Base-by-base conservation (phyloP, 1,140 invertebrate genomes). In the Drosophila novamexicana region DNA sequence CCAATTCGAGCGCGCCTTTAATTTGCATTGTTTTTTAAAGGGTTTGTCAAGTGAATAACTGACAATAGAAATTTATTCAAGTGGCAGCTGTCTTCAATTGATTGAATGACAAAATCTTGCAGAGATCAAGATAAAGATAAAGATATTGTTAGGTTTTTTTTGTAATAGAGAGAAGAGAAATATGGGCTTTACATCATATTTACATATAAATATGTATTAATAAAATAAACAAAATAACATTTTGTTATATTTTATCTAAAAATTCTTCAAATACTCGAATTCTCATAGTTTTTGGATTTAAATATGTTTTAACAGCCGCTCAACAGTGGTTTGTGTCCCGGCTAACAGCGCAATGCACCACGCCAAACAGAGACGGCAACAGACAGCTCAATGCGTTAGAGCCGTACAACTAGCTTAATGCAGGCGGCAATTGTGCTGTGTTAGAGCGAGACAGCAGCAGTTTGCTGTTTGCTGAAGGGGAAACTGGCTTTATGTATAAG, bases 241-340 rank as follows among this genome's bases (percentile, higher is more conserved):
- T 22, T 22, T 29, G 3, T 29, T 29, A 29, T 29, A 29, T 29
- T 29, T 29, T 5, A 29, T 29, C 3, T 29, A 4, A 5, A 5
- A 29, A 29, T 29, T 29, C 22, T 29, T 29, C 4, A 5, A 29
- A 29, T 0, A 29, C 5, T 29, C 2, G 2, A 29, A 29, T 4
- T 29, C 4, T 29, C 22, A 5, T 29, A 29, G 22, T 29, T 29
- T 29, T 29, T 29, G 0, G 22, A 5, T 29, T 29, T 29, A 0
- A 29, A 5, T 4, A 5, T 29, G 4, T 29, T 29, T 18, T 65
- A 47, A 67, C 73, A 76, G 39, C 1, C 12, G 7, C 0, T 7
- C 76, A 76, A 72, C 81, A 65, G 52, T 50, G 81, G 77, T 84
- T 83, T n/a, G 72, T 65, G 81, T 79, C 76, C 12, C 5, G 6